Percentiles rank a stretch among this genome's conserved stretches.
Evolutionary conservation across 2,797 vertebrate species (phyloP).

Genomic region (Argyrosomus regius): DNA sequence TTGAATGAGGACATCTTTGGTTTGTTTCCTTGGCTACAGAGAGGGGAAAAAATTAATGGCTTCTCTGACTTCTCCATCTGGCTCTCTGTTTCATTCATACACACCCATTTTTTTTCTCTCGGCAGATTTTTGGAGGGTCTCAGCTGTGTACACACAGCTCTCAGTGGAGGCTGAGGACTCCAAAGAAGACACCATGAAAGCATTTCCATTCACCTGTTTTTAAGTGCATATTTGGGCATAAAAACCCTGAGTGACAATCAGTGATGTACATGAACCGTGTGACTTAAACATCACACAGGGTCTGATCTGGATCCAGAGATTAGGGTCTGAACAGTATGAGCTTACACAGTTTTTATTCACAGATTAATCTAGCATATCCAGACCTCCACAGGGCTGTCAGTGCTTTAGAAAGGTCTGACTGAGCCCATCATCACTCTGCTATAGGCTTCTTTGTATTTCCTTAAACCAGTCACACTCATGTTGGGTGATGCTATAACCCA

Average conservation of each 20-base stretch:
- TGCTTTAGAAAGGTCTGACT: too few relatives aligned
- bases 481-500: too few relatives aligned
- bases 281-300: neutral
- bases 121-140: constrained; percentile 44
- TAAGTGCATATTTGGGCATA: neutral
- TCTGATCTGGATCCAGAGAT: neutral
- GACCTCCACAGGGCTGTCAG: too few relatives aligned
- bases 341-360: too few relatives aligned
- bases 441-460: too few relatives aligned
- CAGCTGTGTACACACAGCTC: constrained; percentile 26
- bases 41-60: constrained; percentile 31
- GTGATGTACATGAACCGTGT: neutral
- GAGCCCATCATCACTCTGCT: too few relatives aligned
- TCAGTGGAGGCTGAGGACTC: neutral
- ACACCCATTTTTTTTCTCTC: constrained; percentile 27
- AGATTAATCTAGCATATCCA: too few relatives aligned
- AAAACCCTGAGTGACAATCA: neutral
- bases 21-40: constrained; percentile 77
- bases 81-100: constrained; percentile 37
- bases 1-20: constrained; percentile 62
- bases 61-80: constrained; percentile 49
- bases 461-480: too few relatives aligned
- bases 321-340: neutral
- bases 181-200: neutral
- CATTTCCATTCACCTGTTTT: constrained; percentile 4